A percentile compares a stretch with the other conserved stretches of the same genome.
Conservation (phyloP, 2,113 vertebrate genomes). For the human (Homo sapiens) region DNA sequence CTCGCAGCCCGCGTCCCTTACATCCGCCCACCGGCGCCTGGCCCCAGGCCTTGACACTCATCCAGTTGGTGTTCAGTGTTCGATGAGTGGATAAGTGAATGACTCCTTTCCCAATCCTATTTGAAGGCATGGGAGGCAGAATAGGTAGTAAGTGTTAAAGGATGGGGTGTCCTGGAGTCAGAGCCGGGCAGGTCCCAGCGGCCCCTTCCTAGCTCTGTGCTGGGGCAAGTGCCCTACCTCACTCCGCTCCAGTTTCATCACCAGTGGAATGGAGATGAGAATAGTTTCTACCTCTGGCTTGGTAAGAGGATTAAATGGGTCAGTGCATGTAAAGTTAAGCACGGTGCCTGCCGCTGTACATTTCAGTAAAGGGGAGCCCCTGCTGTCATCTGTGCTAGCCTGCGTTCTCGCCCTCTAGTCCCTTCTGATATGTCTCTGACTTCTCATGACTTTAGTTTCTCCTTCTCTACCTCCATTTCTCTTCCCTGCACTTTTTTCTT, state of each 20-base stretch:
- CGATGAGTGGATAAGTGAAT: neutral
- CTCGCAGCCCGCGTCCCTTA: neutral
- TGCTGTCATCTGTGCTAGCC: too few species aligned
- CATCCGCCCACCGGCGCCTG: neutral
- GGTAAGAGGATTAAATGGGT: neutral
- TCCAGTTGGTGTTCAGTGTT: neutral
- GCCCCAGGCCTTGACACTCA: neutral
- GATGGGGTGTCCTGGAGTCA: neutral
- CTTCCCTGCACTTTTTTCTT: neutral
- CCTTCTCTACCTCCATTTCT: neutral
- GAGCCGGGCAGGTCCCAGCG: neutral
- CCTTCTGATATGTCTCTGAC: neutral
- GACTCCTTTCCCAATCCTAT: neutral
- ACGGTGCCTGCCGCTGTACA: neutral
- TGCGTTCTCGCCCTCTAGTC: neutral
- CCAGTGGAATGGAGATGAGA: neutral
- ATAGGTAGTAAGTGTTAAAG: neutral
- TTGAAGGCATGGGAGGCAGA: neutral
- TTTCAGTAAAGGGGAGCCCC: fast-evolving
- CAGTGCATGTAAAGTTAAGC: neutral
- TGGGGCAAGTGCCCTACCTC: neutral
- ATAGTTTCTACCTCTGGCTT: neutral
- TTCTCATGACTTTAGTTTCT: neutral
- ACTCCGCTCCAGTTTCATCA: neutral
- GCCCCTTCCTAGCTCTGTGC: neutral